These are phyloP conservation scores for Lota lota DNA, from an alignment of 2,113 vertebrate species.

Conservation along the genomic window DNA sequence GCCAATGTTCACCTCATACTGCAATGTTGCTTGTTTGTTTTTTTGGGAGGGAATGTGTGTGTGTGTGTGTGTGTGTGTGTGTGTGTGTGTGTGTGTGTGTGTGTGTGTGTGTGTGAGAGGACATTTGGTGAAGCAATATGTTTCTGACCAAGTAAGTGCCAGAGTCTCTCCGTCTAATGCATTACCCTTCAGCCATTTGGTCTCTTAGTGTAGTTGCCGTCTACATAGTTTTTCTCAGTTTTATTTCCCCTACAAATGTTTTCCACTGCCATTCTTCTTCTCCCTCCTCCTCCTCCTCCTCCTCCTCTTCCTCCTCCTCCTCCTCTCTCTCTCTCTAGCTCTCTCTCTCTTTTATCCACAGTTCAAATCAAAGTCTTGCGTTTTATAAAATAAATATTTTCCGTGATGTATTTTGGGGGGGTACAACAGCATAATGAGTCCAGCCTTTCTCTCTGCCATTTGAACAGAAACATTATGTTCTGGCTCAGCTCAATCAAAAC, in stretches of 20 bases:
- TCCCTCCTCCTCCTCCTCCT: neutral
- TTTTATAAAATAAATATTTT: constrained; percentile 13
- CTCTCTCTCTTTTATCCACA: constrained; percentile 47
- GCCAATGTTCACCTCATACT: neutral
- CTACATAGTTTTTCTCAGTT: constrained; percentile 25
- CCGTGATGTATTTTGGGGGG: constrained; percentile 10
- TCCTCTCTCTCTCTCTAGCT: constrained; percentile 35
- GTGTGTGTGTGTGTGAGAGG: constrained; percentile 9
- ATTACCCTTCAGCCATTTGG: constrained; percentile 73
- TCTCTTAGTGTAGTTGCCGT: constrained; percentile 23
- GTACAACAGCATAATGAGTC: constrained; percentile 16
- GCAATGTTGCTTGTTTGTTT: neutral
- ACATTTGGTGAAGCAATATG: constrained; percentile 53
- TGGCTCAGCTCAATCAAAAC: too few species aligned
- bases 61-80: constrained; percentile 8
- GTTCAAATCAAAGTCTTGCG: constrained; percentile 51
- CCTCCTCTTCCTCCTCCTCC: constrained; percentile 36
- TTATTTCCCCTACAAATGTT: constrained; percentile 25
- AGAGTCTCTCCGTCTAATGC: constrained; percentile 66
- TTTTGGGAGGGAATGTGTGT: neutral
- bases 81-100: neutral
- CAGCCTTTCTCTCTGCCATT: constrained; percentile 11
- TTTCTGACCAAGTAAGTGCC: constrained; percentile 68
- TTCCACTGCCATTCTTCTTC: constrained; percentile 19
- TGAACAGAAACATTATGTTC: constrained; percentile 2